Base-by-base conservation (phyloP, 1,140 invertebrate species). In the Penaeus chinensis region DNA sequence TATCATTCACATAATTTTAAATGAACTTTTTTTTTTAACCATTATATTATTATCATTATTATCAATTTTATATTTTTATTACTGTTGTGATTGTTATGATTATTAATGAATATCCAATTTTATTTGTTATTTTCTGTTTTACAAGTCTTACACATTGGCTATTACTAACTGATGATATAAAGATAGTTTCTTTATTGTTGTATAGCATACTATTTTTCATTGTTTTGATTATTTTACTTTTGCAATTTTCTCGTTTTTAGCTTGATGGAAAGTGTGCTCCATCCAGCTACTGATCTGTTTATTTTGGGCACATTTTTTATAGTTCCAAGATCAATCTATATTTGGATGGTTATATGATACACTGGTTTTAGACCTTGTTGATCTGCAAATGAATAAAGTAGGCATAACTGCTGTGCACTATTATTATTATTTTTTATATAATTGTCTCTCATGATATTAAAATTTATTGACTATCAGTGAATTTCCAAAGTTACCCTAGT, bases 401-500 rank as follows among this genome's bases (percentile, higher is more conserved):
- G 84, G 84, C 84, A 80, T 85, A 85, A 85, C 84, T 85, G 47
- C 63, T 80, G 77, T 69, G 24, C 66, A 80, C 62, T 37, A 79
- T 66, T 85, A 42, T 79, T 66, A 37, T 85, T 85, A 66, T 76
- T 79, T 80, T 63, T 80, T 84, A 84, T 54, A 54, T 54, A 54
- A 54, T 54, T 54, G 76, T 80, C 76, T 85, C 84, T 85, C 74
- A n/a, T 79, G 74, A 80, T 80, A 84, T 63, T 84, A 7, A 66
- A 62, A 65, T 66, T 63, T 82, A 82, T 66, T 82, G 66, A 37
- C 63, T 54, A 47, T 66, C 42, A 66, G 63, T 66, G 42, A 82
- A 37, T 85, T 85, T 85, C 84, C 84, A 85, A 85, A 85, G 76
- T 85, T 85, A 76, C 63, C 37, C 84, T 85, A 85, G 84, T 85